Base-by-base conservation (phyloP, 1,140 invertebrate genomes). In the Glomeris maerens region DNA sequence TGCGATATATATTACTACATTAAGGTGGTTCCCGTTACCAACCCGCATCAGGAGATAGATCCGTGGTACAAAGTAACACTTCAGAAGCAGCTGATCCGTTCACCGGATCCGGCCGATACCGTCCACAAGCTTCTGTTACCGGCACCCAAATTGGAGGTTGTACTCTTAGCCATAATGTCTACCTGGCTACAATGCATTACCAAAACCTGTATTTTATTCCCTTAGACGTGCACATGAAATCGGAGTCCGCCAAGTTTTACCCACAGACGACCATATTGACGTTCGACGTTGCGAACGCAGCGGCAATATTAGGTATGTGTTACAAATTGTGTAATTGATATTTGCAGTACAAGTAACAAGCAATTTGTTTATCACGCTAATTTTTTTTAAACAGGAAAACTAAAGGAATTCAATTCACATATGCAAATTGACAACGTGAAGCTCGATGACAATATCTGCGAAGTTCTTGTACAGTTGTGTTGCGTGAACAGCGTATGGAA, bases 351-450 rank as follows among this genome's bases (percentile, higher is more conserved):
- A n/a, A n/a, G n/a, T n/a, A 4, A 20, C 21, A 47, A 48, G 7
- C 13, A 47, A 1, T 20, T 50, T 55, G 52, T 54, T 51, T 46
- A 55, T 55, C 57, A 49, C 57, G 48, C 53, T 57, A 53, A 53
- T 62, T 65, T n/a, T n/a, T n/a, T n/a, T n/a, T n/a, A n/a, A n/a
- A 5, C 52, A 85, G 74, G 68, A 49, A 77, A 77, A 64, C 52
- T 76, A 26, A 60, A 74, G 56, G 84, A 87, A 62, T 84, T 88
- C 57, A 88, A 88, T 64, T 61, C 64, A 27, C 78, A 79, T 61
- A 63, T 72, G 1, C 66, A 62, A 1, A 70, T 72, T 45, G 62
- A 60, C 3, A 52, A 62, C 10, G 64, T 63, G 49, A 65, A 63
- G 57, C 60, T 77, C 38, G 62, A 74, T 0, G 70, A 77, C 0